A percentile compares a stretch with the other conserved stretches of the same genome.
phyloP scores from a whole-genome alignment of 2,113 vertebrate species.

The Nothocercus nigrocapillus region DNA sequence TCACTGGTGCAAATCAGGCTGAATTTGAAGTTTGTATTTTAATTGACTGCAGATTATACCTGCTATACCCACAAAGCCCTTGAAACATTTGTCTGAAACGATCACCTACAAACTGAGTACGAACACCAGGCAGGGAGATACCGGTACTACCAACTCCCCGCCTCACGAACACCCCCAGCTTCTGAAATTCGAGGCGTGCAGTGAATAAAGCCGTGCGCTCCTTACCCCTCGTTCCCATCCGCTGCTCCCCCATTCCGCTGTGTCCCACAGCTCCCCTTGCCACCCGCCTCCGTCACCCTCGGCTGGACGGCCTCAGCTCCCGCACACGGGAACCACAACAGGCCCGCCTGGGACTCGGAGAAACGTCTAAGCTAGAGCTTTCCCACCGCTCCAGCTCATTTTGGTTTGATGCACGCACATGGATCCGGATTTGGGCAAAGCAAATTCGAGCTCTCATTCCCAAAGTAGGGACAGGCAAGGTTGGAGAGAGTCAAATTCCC shows the following conservation, averaged over 20 bases:
- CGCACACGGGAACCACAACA: neutral
- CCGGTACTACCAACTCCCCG: neutral
- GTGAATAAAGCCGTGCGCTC: neutral
- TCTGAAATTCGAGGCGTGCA: neutral
- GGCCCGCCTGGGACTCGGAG: neutral
- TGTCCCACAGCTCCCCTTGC: neutral
- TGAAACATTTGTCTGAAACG: neutral
- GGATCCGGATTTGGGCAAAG: neutral
- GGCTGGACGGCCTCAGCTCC: neutral
- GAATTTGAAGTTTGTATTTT: neutral
- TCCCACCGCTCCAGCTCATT: neutral
- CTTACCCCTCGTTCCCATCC: fast-evolving
- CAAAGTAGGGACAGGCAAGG: neutral
- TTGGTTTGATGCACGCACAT: neutral
- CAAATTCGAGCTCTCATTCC: neutral
- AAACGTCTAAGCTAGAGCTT: neutral
- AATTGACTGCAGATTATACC: neutral
- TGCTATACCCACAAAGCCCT: neutral
- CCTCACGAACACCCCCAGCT: neutral
- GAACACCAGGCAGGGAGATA: neutral
- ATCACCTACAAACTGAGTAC: neutral
- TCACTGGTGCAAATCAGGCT: neutral
- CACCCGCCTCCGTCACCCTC: neutral
- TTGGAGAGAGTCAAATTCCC: neutral
- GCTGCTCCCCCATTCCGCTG: neutral